A percentile compares a stretch with the other conserved stretches of the same genome.
Evolutionary conservation across 1,140 invertebrate genomes (phyloP).

Genomic region (Psix sp.): DNA sequence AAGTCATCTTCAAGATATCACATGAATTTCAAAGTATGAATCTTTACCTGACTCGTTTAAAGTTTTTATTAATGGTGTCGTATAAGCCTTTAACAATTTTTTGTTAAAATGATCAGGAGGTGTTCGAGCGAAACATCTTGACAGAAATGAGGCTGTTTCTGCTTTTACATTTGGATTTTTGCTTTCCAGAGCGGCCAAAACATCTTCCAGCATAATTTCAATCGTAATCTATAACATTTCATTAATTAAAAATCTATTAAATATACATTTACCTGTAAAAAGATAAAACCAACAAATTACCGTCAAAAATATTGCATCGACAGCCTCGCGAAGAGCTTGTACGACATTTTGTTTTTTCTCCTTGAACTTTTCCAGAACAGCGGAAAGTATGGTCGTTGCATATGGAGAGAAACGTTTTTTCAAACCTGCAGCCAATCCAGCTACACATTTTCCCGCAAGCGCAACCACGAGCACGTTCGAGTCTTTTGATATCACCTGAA

Average conservation of each 20-base stretch:
- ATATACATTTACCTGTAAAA: too few relatives aligned
- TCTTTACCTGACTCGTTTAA: conserved; percentile 87
- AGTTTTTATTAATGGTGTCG: conserved; percentile 88
- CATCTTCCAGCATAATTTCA: conserved; percentile 92
- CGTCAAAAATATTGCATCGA: conserved; percentile 91
- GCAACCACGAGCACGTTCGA: conserved; percentile 96
- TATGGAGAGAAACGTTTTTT: conserved; percentile 93
- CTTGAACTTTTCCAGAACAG: conserved; percentile 96
- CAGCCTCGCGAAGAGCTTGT: conserved; percentile 89
- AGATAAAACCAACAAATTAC: conserved; percentile 77
- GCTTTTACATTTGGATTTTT: conserved; percentile 97
- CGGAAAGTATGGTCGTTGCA: conserved; percentile 86
- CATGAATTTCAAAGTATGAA: neutral
- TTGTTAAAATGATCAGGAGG: conserved; percentile 91
- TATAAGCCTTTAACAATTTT: conserved; percentile 92
- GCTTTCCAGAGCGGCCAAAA: conserved; percentile 89
- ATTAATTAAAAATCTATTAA: too few relatives aligned
- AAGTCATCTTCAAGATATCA: too few relatives aligned
- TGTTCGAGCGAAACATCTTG: conserved; percentile 88
- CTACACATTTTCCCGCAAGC: conserved; percentile 90
- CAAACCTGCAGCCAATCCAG: conserved; percentile 89
- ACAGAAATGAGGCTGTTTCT: conserved; percentile 93
- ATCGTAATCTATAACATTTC: conserved; percentile 85
- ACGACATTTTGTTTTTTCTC: conserved; percentile 98
- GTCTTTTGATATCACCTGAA: conserved; percentile 91